Conservation (phyloP, 2,888 invertebrate species). For the Bimastos eiseni region DNA sequence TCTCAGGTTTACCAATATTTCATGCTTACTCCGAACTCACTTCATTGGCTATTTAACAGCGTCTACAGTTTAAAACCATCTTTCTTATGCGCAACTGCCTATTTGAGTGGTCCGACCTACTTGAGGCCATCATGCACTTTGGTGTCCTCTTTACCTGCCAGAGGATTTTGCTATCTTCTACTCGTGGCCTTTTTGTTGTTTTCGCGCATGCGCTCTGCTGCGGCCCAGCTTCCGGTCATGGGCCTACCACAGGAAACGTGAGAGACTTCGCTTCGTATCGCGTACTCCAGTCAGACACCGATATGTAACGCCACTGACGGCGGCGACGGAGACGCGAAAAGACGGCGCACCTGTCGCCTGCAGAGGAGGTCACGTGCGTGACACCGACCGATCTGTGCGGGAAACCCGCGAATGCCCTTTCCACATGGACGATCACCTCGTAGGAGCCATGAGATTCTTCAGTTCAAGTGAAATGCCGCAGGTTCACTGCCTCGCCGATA, state of each 20-base stretch:
- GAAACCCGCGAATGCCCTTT: background rate
- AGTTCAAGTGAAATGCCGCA: constrained; percentile 7
- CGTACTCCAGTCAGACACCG: constrained; percentile 5
- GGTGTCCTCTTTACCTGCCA: no score
- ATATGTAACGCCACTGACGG: background rate
- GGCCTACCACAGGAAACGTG: background rate
- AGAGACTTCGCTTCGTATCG: constrained; percentile 9
- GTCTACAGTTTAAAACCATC: no score
- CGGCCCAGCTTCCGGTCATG: background rate
- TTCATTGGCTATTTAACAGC: no score
- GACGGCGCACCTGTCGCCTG: background rate
- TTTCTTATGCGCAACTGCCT: no score
- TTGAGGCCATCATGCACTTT: no score
- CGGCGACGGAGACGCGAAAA: background rate
- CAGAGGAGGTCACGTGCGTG: background rate
- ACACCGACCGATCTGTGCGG: background rate
- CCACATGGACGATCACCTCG: background rate
- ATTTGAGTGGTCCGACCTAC: no score
- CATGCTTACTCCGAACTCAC: no score
- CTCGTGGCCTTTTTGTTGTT: no score
- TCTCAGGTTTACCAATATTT: no score
- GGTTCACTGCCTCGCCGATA: background rate
- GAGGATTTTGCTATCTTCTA: no score
- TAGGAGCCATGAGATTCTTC: background rate
- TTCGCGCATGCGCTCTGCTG: no score